Conservation (phyloP, 37 sponge, comb jelly and placozoan genomes). For the Beroe forskalii region DNA sequence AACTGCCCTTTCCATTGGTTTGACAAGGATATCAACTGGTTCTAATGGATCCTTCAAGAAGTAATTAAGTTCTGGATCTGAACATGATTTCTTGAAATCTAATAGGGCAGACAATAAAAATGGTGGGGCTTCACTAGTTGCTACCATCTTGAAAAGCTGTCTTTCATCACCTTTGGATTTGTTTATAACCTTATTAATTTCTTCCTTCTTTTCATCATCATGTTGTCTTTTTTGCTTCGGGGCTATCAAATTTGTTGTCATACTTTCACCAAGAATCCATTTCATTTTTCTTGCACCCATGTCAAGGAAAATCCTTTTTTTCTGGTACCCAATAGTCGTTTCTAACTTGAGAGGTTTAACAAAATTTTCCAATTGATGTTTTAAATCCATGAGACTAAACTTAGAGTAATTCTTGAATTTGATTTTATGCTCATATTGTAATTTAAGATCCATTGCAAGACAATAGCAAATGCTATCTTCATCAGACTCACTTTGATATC, state of each 20-base stretch:
- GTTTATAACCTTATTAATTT: neutral
- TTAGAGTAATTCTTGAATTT: neutral
- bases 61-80: neutral
- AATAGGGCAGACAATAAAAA: neutral
- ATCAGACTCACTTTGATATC: neutral
- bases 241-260: neutral
- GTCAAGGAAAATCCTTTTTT: neutral
- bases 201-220: neutral
- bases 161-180: neutral
- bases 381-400: neutral
- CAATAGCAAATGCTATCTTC: neutral
- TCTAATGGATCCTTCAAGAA: neutral
- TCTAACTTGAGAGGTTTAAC: neutral
- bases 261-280: neutral
- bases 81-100: neutral
- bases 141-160: neutral
- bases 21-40: neutral
- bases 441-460: neutral
- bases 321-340: neutral
- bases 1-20: neutral
- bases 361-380: neutral
- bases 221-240: neutral
- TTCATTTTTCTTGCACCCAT: neutral
- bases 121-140: neutral
- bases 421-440: neutral